Evolutionary conservation across 2,888 invertebrate species (phyloP), one percentile per base, ranked within the genome.

Genomic region (Abscondita cerata): DNA sequence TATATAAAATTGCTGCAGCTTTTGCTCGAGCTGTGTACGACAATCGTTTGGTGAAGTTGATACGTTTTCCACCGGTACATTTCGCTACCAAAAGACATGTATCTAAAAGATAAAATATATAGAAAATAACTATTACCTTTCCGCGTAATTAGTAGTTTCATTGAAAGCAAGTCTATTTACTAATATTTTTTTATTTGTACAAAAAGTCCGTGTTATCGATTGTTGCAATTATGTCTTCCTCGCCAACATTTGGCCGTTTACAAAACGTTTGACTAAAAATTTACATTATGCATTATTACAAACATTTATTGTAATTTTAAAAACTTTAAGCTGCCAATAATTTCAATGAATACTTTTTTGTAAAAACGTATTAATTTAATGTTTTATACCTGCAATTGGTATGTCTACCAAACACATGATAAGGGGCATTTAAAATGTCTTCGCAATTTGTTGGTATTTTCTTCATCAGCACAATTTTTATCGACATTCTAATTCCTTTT

Each of bases 61-160:
- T 15, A 1, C 40, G 13, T 13, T 40, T 40, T 40, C 40, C 40
- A 8, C 40, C 40, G n/a, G 40, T 40, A 15, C 40, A 13, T 40
- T 40, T 40, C 2, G 40, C 40, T 40, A 40, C 40, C 13, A 40
- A 40, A n/a, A 8, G 40, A 12, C 40, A 40, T 40, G 13, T 40
- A 40, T 13, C 36, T 36, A 36, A 12, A 36, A 36, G 12, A 5
- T 36, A 4, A 25, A 25, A 25, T 25, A 6, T 25, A 25, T 6
- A 25, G n/a, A 25, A 25, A 4, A 25, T 4, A 2, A 25, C 25
- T 25, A 25, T 25, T 13, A 40, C 15, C 40, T 40, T 40, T 40
- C 15, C 2, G 40, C 40, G 6, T 40, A 15, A 13, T 40, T 40
- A 1, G 40, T 15, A 1, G 40, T 40, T 36, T 2, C n/a, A 36